phyloP scores from a whole-genome alignment of 2,888 invertebrate species.

The Stegophylla sp. region DNA sequence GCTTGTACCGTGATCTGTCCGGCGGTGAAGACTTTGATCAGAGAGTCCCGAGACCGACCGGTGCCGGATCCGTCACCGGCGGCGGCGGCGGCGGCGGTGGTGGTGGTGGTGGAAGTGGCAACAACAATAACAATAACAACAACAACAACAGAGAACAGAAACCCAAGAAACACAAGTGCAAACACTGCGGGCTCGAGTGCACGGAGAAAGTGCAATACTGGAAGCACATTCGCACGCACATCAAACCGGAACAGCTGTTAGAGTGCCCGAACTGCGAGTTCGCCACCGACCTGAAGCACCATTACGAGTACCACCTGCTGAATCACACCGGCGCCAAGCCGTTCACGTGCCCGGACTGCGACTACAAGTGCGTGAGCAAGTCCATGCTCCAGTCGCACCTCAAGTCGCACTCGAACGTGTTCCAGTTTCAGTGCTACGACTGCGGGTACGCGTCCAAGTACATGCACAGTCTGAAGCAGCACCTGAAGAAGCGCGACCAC shows the following conservation, averaged over 20 bases:
- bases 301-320: conserved; percentile 93
- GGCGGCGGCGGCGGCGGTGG: background rate
- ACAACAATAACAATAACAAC: too few species aligned
- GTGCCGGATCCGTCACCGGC: background rate
- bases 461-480: conserved; percentile 94
- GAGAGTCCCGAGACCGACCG: conserved; percentile 39
- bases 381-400: conserved; percentile 98
- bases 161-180: conserved; percentile 62
- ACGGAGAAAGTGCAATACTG: conserved; percentile 91
- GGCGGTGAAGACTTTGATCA: conserved; percentile 48
- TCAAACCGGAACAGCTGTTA: conserved; percentile 89
- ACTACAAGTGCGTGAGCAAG: conserved; percentile 93
- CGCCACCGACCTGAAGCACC: conserved; percentile 98
- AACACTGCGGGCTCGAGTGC: conserved; percentile 68
- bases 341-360: conserved; percentile 88
- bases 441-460: conserved; percentile 98
- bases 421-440: conserved; percentile 90
- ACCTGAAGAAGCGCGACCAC: conserved; percentile 84
- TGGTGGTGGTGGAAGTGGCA: background rate
- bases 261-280: conserved; percentile 93
- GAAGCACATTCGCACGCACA: conserved; percentile 88
- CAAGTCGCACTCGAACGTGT: conserved; percentile 91
- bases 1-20: conserved; percentile 43
- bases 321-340: conserved; percentile 96
- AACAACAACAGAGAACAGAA: conserved; percentile 54